phyloP scores from a whole-genome alignment of 2,113 vertebrate genomes.

The Siniperca chuatsi region DNA sequence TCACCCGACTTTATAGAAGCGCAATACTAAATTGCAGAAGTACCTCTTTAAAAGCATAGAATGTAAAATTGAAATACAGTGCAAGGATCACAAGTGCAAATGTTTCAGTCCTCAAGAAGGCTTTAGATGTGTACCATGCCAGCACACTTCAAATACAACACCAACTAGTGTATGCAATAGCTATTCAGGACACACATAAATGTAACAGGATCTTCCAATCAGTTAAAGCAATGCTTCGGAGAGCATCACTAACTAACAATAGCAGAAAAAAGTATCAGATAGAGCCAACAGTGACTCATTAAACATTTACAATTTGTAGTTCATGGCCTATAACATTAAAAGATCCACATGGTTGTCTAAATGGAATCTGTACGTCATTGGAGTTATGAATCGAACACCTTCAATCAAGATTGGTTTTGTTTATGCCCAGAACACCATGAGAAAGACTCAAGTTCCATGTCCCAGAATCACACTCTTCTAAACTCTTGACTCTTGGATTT shows the following conservation, averaged over 20 bases:
- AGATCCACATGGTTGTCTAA: constrained; percentile 8
- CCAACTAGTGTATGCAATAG: neutral
- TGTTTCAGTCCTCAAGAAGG: neutral
- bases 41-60: neutral
- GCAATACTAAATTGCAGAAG: neutral
- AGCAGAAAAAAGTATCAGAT: neutral
- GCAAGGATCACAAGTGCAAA: neutral
- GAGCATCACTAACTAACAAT: neutral
- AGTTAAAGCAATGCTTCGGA: constrained; percentile 14
- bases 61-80: neutral
- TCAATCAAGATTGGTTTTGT: constrained; percentile 9
- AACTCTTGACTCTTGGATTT: neutral
- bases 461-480: neutral
- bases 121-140: neutral
- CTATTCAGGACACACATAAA: neutral
- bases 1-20: neutral
- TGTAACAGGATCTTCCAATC: constrained; percentile 2
- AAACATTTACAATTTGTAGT: constrained; percentile 25
- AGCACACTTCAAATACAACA: neutral
- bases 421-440: neutral
- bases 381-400: constrained; percentile 26
- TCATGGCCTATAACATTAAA: constrained; percentile 29
- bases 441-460: neutral
- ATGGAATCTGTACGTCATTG: neutral
- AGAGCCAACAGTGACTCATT: constrained; percentile 28